Base-by-base conservation (phyloP, 2,888 invertebrate genomes). In the Ferdinandea cuprea region DNA sequence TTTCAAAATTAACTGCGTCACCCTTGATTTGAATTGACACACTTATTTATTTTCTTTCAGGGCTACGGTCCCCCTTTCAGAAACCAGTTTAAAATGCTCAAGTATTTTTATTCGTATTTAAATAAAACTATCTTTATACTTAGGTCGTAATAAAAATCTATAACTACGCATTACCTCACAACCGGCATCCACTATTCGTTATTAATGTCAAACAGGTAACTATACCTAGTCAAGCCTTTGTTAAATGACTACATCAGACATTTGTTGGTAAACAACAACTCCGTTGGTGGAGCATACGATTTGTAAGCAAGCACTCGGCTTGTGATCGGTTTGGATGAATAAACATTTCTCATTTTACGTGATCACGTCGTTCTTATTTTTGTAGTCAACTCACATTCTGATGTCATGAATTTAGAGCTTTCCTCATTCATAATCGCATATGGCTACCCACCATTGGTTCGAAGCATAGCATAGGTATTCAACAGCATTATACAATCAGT, bases 241-340 rank as follows among this genome's bases (percentile, higher is more conserved):
- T 56, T 17, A 11, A 37, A 13, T 9, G 35, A 15, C 30, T 11
- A 5, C 44, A 44, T 30, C 48, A 13, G 19, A 13, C 71, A 58
- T 59, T 76, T 76, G 59, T 76, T 76, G 17, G 59, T 76, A 76
- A 56, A 77, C 69, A 69, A 69, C 35, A 19, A 46, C 37, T 63
- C 17, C 8, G 25, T 61, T 44, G 32, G 19, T 50, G 19, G 13
- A 25, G n/a, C 17, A 44, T 21, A 63, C n/a, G 40, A 17, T 21
- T 44, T 13, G 19, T 11, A 13, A 30, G n/a, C 3, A 15, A 30
- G n/a, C 3, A 15, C 56, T 56, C 19, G 11, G 44, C n/a, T 13
- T 37, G 37, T 9, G 15, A 11, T 28, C 17, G 40, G n/a, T 15
- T 13, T 13, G 32, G 13, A 25, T 42, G 56, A 58, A 46, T 65